Evolutionary conservation across 1,140 invertebrate species (phyloP), one percentile per base, ranked within the genome.

Genomic region (Hycleus phaleratus): DNA sequence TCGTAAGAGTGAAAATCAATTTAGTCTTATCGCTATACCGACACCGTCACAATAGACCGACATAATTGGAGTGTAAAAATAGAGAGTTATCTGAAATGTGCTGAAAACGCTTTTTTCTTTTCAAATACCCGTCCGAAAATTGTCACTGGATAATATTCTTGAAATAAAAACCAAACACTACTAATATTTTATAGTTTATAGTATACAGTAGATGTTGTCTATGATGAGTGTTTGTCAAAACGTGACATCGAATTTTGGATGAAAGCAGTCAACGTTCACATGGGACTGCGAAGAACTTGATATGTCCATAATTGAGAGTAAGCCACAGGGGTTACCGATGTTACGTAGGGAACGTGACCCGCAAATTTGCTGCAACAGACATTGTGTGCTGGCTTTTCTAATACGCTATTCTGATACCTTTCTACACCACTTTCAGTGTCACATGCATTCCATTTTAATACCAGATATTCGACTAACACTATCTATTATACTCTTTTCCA

Each of bases 301-400:
- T 61, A 61, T 58, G 55, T 49, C 59, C 55, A 55, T 58, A 61
- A 61, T 58, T 61, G 59, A 58, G 54, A 61, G 49, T 61, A 61
- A 61, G 59, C 59, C 59, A 49, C 59, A 61, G 59, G 59, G 59
- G 59, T 61, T 61, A 61, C 49, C 50, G 46, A 45, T 47, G 59
- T 61, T 61, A 53, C 49, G 49, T 46, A 57, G 49, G 59, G 54
- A 48, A 61, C 59, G 59, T 61, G 59, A 61, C 51, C 59, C 49
- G 59, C 47, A 58, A 61, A 61, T 53, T 61, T 45, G 47, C 54
- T 61, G 59, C 55, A 61, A 47, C 50, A 55, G 59, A 61, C 59
- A 53, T 56, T 32, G 32, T 32, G 32, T 7, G 18, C 7, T 32
- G 32, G 7, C 7, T 5, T 32, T 32, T 7, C 32, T 32, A 32